Conservation (phyloP, 2,888 invertebrate species). For the Drosophila testacea region DNA sequence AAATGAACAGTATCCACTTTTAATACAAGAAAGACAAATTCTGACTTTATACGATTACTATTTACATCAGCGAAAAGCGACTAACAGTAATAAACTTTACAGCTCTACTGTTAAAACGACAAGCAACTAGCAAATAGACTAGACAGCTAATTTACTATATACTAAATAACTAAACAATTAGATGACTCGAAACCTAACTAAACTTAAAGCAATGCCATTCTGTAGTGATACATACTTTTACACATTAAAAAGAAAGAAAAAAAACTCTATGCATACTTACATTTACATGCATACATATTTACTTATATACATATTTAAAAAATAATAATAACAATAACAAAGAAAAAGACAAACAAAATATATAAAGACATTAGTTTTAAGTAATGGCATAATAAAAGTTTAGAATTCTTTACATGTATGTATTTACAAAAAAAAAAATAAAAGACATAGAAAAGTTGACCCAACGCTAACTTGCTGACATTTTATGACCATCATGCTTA, state of each 20-base stretch:
- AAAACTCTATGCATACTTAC: slow-evolving; percentile 4
- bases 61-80: slow-evolving; percentile 72
- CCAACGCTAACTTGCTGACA: slow-evolving; percentile 57
- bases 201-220: slow-evolving; percentile 85
- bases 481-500: slow-evolving; percentile 64
- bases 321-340: background rate
- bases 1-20: slow-evolving; percentile 62
- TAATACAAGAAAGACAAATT: slow-evolving; percentile 77
- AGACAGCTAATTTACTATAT: slow-evolving; percentile 14
- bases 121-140: slow-evolving; percentile 23
- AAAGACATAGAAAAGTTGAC: slow-evolving; percentile 25
- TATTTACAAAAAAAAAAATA: slow-evolving; percentile 7
- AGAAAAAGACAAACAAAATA: slow-evolving; percentile 9
- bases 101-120: slow-evolving; percentile 54
- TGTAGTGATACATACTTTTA: slow-evolving; percentile 79
- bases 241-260: slow-evolving; percentile 35
- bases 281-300: slow-evolving; percentile 18
- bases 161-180: background rate
- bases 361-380: slow-evolving; percentile 52
- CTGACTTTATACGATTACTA: slow-evolving; percentile 82
- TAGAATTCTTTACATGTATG: slow-evolving; percentile 37
- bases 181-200: slow-evolving; percentile 39
- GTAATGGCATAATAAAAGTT: slow-evolving; percentile 35
- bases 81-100: slow-evolving; percentile 38
- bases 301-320: slow-evolving; percentile 8